phyloP scores from a whole-genome alignment of 2,113 vertebrate species.

The Puntigrus tetrazona region DNA sequence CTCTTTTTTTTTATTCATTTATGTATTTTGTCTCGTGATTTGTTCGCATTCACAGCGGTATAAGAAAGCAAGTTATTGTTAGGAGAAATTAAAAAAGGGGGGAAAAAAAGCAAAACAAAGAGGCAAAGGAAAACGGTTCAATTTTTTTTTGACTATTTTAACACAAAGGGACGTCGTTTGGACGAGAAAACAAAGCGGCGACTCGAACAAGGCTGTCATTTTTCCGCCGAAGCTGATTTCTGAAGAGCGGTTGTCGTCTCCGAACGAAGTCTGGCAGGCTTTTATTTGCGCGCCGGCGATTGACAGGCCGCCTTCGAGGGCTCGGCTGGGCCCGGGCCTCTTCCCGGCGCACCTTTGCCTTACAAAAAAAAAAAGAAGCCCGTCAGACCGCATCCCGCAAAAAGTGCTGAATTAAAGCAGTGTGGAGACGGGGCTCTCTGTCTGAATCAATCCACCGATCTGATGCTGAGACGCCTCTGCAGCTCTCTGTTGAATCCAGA shows the following conservation, averaged over 20 bases:
- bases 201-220: background rate
- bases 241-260: conserved; percentile 17
- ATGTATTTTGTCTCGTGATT: background rate
- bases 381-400: conserved; percentile 58
- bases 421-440: conserved; percentile 57
- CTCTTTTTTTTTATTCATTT: too few relatives aligned
- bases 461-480: conserved; percentile 33
- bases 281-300: conserved; percentile 33
- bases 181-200: background rate
- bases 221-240: background rate
- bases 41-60: background rate
- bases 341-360: conserved; percentile 49
- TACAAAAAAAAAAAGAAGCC: conserved; percentile 52
- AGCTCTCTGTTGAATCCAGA: conserved; percentile 35
- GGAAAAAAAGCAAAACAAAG: background rate
- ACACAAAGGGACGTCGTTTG: background rate
- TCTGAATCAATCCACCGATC: conserved; percentile 30
- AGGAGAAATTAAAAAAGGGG: background rate
- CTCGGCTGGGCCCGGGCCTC: conserved; percentile 9
- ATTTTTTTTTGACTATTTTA: background rate
- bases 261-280: conserved; percentile 19
- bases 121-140: background rate
- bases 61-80: background rate
- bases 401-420: conserved; percentile 57
- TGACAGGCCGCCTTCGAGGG: conserved; percentile 48